Evolutionary conservation across 2,113 vertebrate species (phyloP).

Genomic region (Hiodon tergisus): DNA sequence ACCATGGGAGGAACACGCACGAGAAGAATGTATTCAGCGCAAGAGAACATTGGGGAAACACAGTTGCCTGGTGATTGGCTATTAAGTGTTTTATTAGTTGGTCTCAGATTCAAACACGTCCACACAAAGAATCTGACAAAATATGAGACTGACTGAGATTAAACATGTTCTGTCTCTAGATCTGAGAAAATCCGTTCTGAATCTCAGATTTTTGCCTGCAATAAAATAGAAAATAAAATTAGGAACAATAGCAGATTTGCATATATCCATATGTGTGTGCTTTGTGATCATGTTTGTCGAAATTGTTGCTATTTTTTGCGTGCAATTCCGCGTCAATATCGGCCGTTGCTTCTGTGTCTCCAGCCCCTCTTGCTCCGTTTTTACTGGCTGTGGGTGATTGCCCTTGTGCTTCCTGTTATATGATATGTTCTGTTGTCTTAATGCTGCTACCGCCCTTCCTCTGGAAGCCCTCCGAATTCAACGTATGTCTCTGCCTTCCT

Average conservation of each 20-base stretch:
- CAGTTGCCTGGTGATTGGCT: no score
- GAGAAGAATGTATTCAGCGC: no score
- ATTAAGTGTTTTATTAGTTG: no score
- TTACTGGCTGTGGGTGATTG: conserved; percentile 42
- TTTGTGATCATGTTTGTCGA: not conserved
- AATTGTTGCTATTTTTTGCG: not conserved
- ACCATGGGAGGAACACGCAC: no score
- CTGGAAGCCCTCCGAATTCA: conserved; percentile 68
- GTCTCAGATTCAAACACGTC: no score
- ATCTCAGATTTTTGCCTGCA: conserved; percentile 37
- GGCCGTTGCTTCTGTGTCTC: conserved; percentile 20
- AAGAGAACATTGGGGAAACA: no score
- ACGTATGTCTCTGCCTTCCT: conserved; percentile 59
- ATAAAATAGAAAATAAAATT: conserved; percentile 50
- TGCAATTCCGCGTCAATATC: not conserved
- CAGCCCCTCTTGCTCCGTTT: conserved; percentile 29
- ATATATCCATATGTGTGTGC: conserved; percentile 38
- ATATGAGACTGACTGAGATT: no score
- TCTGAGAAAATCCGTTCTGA: no score
- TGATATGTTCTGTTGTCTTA: conserved; percentile 63
- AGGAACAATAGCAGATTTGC: conserved; percentile 50
- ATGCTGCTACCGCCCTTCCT: conserved; percentile 56
- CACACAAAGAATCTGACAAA: no score
- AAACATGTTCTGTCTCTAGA: no score
- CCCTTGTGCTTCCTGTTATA: conserved; percentile 56